Conservation (phyloP, 92 coral and sea anemone genomes). For the Phenganax stokvisi region DNA sequence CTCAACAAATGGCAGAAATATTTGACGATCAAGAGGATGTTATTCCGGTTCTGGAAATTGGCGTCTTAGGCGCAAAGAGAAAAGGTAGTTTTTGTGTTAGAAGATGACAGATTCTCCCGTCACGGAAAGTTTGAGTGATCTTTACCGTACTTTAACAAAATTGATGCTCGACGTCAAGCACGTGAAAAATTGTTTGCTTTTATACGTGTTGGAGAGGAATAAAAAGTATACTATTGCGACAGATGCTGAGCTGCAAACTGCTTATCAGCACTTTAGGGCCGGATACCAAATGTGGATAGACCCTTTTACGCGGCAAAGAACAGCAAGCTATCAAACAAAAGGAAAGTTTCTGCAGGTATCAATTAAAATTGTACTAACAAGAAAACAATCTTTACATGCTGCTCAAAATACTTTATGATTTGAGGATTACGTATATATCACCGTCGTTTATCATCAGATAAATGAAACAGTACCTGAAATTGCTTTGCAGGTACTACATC, state of each 20-base stretch:
- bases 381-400: not conserved
- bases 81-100: not conserved
- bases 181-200: not conserved
- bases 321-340: no score
- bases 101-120: not conserved
- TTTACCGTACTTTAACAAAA: not conserved
- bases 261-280: not conserved
- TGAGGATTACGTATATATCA: not conserved
- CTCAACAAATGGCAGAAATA: no score
- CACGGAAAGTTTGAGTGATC: not conserved
- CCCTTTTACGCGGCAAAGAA: not conserved
- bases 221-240: constrained; percentile 11
- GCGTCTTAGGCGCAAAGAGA: not conserved
- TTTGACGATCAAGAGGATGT: not conserved
- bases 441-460: not conserved
- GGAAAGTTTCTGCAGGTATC: not conserved
- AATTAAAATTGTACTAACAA: not conserved
- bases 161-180: constrained; percentile 9
- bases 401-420: not conserved
- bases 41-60: constrained; percentile 13
- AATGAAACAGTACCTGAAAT: not conserved
- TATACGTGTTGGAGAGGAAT: constrained; percentile 11
- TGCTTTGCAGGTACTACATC: not conserved
- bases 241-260: constrained; percentile 3
- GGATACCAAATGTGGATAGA: constrained; percentile 22